phyloP scores from a whole-genome alignment of 1,140 invertebrate genomes.

The Lepeophtheirus salmonis region DNA sequence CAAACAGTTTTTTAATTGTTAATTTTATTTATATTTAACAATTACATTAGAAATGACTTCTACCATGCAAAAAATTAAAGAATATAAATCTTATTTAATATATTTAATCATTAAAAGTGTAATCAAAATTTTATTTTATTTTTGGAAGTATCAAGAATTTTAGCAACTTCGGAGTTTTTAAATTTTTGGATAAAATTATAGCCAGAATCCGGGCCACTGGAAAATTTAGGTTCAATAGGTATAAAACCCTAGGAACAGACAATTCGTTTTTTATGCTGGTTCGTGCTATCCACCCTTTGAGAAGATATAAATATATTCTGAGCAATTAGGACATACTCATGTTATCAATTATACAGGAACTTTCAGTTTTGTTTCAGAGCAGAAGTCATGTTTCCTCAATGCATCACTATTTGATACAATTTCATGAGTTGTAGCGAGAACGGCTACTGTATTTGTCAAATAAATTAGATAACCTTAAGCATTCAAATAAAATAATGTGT shows the following conservation, averaged over 20 bases:
- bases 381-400: conserved; percentile 84
- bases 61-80: background rate
- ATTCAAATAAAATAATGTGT: conserved; percentile 81
- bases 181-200: conserved; percentile 46
- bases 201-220: conserved; percentile 46
- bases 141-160: background rate
- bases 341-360: conserved; percentile 79
- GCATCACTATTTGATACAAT: conserved; percentile 81
- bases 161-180: conserved; percentile 44
- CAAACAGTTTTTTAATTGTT: too few relatives aligned
- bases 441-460: conserved; percentile 39
- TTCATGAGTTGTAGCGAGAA: conserved; percentile 84
- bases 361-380: conserved; percentile 68
- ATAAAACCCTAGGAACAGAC: conserved; percentile 61
- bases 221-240: conserved; percentile 60
- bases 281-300: conserved; percentile 63
- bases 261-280: conserved; percentile 47
- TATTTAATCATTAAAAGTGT: background rate
- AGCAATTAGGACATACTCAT: conserved; percentile 87
- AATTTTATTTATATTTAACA: too few relatives aligned
- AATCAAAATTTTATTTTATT: background rate
- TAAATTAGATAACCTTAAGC: conserved; percentile 36
- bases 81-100: background rate
- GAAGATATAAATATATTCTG: conserved; percentile 64
- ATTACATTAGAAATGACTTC: too few relatives aligned